phyloP scores from a whole-genome alignment of 2,888 invertebrate genomes.

The Tortrix viridana region DNA sequence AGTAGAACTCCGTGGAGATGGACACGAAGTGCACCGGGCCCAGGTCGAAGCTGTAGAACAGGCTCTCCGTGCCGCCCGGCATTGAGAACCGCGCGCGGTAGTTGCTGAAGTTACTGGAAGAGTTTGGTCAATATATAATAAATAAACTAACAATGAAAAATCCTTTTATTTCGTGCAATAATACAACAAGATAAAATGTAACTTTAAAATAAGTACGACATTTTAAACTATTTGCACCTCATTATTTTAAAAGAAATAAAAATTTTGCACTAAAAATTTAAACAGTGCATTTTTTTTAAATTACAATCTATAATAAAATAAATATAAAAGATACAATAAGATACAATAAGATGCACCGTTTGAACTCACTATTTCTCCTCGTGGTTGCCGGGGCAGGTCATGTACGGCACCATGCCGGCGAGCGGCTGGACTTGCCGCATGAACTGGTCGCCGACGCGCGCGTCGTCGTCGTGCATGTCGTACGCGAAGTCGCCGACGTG shows the following conservation, averaged over 20 bases:
- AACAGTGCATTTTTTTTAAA: too few species aligned
- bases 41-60: slow-evolving; percentile 94
- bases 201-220: too few species aligned
- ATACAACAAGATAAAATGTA: too few species aligned
- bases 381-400: slow-evolving; percentile 97
- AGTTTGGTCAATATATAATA: too few species aligned
- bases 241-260: too few species aligned
- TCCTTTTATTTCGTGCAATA: too few species aligned
- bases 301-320: too few species aligned
- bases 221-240: too few species aligned
- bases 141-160: too few species aligned
- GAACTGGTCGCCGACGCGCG: slow-evolving; percentile 94
- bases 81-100: slow-evolving; percentile 96
- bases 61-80: slow-evolving; percentile 89
- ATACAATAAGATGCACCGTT: too few species aligned
- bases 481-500: slow-evolving; percentile 98
- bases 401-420: slow-evolving; percentile 95
- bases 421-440: slow-evolving; percentile 96
- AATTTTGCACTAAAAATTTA: too few species aligned
- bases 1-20: slow-evolving; percentile 97
- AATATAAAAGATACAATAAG: too few species aligned
- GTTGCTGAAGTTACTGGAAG: slow-evolving; percentile 95
- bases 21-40: slow-evolving; percentile 96
- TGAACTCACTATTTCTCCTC: slow-evolving; percentile 91
- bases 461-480: slow-evolving; percentile 94